Evolutionary conservation across 1,140 invertebrate species (phyloP).

Genomic region (Riptortus pedestris): DNA sequence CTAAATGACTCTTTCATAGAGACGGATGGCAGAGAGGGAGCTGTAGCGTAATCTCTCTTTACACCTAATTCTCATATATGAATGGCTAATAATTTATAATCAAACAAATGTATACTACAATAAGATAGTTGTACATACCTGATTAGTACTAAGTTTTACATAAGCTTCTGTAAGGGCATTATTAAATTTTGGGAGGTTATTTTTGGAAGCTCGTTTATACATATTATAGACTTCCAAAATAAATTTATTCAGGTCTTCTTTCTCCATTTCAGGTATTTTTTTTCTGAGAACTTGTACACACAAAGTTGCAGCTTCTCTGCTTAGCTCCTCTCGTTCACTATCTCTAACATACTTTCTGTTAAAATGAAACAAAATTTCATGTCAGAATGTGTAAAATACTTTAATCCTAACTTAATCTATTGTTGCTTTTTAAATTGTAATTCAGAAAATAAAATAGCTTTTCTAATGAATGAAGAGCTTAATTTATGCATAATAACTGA

Average conservation of each 20-base stretch:
- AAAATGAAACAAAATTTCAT: conserved; percentile 29
- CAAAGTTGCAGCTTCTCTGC: conserved; percentile 60
- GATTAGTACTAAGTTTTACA: conserved; percentile 24
- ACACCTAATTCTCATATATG: no score
- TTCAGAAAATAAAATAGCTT: not conserved
- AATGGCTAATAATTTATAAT: no score
- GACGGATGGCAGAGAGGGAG: no score
- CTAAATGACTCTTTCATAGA: no score
- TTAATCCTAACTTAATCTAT: conserved; percentile 1
- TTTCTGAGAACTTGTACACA: conserved; percentile 50
- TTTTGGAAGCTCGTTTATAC: conserved; percentile 29
- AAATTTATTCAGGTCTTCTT: conserved; percentile 27
- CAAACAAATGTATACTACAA: no score
- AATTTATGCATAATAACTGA: no score
- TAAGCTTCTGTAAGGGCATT: conserved; percentile 28
- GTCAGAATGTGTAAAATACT: conserved; percentile 23
- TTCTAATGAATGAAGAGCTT: not conserved
- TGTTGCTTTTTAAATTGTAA: not conserved
- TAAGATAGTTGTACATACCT: no score
- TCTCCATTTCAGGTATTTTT: conserved; percentile 34
- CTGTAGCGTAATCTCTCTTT: no score
- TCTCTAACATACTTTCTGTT: conserved; percentile 67
- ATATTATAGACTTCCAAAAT: conserved; percentile 30
- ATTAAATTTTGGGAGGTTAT: conserved; percentile 24
- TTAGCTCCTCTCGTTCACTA: conserved; percentile 62